A percentile compares a stretch with the other conserved stretches of the same genome.
Conservation (phyloP, 2,888 invertebrate species). For the Trichacis sp. region DNA sequence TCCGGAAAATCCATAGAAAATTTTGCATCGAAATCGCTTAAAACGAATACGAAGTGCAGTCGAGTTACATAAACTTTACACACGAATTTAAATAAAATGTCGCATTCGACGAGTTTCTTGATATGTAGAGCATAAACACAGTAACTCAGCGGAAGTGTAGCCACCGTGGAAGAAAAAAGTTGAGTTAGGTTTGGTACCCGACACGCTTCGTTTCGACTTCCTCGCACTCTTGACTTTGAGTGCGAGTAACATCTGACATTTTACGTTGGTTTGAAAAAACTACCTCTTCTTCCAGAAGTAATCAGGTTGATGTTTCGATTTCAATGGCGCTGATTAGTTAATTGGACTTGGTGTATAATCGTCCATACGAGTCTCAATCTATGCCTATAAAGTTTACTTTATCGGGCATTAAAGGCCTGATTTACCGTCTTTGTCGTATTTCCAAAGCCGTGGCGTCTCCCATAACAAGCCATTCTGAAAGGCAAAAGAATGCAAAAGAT, state of each 20-base stretch:
- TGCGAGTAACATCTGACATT: neutral
- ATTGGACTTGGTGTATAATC: neutral
- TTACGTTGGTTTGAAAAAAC: neutral
- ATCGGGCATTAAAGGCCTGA: slow-evolving; percentile 21
- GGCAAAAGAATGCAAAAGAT: slow-evolving; percentile 29
- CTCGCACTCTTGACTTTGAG: neutral
- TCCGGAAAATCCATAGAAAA: neutral
- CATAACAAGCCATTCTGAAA: slow-evolving; percentile 22
- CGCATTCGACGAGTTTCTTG: slow-evolving; percentile 1
- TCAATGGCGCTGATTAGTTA: neutral
- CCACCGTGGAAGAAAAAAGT: slow-evolving; percentile 6
- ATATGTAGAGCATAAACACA: slow-evolving; percentile 4
- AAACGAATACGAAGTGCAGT: neutral
- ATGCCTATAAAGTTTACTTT: neutral
- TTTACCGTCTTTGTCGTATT: slow-evolving; percentile 7
- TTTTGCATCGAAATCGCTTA: neutral
- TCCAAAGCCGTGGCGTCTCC: slow-evolving; percentile 15
- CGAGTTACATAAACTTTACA: slow-evolving; percentile 1
- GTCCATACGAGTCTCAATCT: neutral
- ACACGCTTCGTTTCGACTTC: slow-evolving; percentile 17
- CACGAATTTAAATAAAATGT: neutral
- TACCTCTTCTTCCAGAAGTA: no score
- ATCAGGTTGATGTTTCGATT: no score
- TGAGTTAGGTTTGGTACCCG: slow-evolving; percentile 14
- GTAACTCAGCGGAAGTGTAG: slow-evolving; percentile 11